A percentile compares a stretch with the other conserved stretches of the same genome.
These are phyloP conservation scores for Heloderma charlesbogerti DNA, from an alignment of 2,113 vertebrate species.

Conservation along the genomic window DNA sequence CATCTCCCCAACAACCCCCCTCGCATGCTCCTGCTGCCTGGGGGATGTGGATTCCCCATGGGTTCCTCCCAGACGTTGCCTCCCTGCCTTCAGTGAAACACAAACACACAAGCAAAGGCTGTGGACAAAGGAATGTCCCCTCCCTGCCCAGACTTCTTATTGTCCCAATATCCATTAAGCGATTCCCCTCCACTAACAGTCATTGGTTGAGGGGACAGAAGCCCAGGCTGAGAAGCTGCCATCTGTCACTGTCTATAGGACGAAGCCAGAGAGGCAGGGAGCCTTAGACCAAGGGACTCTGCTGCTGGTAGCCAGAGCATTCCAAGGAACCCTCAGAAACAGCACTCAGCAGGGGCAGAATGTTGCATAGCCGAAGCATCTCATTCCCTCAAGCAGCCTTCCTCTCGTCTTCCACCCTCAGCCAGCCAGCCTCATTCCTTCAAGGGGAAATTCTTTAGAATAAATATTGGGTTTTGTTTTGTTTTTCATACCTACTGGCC, in stretches of 20 bases:
- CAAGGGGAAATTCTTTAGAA: neutral
- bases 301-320: neutral
- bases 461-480: neutral
- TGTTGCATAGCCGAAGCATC: neutral
- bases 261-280: neutral
- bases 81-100: slow-evolving; percentile 36
- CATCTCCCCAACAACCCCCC: slow-evolving; percentile 34
- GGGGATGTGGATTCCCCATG: slow-evolving; percentile 50
- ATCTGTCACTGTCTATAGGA: slow-evolving; percentile 70
- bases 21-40: neutral
- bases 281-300: slow-evolving; percentile 9
- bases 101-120: slow-evolving; percentile 45
- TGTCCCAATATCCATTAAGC: slow-evolving; percentile 39
- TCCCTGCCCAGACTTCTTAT: slow-evolving; percentile 35
- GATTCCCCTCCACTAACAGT: slow-evolving; percentile 10
- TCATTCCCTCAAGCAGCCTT: rapidly evolving
- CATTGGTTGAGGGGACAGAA: slow-evolving; percentile 44
- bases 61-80: slow-evolving; percentile 21
- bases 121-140: slow-evolving; percentile 71
- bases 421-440: neutral
- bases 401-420: neutral
- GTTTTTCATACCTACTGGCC: neutral
- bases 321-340: neutral
- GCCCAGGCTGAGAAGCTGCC: slow-evolving; percentile 63
- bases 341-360: neutral